Evolutionary conservation across 1,140 invertebrate species (phyloP).

Genomic region (Tetramorium parvispinum): DNA sequence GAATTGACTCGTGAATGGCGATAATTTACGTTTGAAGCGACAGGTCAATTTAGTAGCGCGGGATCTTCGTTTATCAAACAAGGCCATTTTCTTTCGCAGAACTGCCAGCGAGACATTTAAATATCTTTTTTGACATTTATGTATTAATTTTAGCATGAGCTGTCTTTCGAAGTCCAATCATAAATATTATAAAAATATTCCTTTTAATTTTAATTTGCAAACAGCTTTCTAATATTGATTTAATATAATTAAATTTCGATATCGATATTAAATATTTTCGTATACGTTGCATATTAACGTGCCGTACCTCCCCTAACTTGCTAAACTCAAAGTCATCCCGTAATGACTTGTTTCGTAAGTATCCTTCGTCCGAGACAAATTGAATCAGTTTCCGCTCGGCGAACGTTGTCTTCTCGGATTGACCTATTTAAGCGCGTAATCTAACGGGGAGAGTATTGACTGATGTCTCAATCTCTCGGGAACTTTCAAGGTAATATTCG

Average conservation of each 20-base stretch:
- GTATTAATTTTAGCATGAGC: background rate
- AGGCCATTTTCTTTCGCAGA: background rate
- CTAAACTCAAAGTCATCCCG: constrained; percentile 21
- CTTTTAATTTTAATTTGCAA: background rate
- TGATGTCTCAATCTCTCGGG: background rate
- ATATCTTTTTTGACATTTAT: background rate
- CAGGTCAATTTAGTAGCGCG: constrained; percentile 60
- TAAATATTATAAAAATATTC: background rate
- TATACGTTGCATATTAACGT: background rate
- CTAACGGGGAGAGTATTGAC: constrained; percentile 13
- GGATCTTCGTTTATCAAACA: background rate
- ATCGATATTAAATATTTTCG: background rate
- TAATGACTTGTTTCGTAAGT: constrained; percentile 39
- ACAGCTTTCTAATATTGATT: background rate
- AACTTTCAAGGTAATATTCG: constrained; percentile 21
- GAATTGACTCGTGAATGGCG: constrained; percentile 60
- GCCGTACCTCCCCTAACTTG: background rate
- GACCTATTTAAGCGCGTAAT: constrained; percentile 29
- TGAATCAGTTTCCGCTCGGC: constrained; percentile 51
- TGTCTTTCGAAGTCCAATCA: background rate
- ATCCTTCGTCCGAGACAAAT: constrained; percentile 62
- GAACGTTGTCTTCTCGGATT: constrained; percentile 31
- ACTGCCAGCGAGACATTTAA: background rate
- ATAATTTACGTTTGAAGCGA: constrained; percentile 70
- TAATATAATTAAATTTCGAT: background rate